Base-by-base conservation (phyloP, 2,113 vertebrate genomes). In the Syngnathoides biaculeatus region DNA sequence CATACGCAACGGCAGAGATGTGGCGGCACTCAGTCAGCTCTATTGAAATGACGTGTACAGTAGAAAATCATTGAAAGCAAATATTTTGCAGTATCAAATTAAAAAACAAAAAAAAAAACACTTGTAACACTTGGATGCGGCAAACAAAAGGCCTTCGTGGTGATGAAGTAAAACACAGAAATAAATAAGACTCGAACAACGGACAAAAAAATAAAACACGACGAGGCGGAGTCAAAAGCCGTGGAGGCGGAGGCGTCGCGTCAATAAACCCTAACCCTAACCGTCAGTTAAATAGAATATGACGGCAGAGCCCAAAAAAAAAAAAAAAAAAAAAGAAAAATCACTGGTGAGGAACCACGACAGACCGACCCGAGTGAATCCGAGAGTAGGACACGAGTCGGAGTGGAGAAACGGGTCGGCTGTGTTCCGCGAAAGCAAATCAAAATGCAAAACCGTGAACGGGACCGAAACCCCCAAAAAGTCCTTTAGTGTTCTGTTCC, bases 11-110 rank as follows among this genome's bases (percentile, higher is more conserved):
- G 45, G 3, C 45, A 48, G 45, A 48, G 3, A 27, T 3, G 26
- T 30, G 14, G 26, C 5, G 15, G 15, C 48, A 59, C 13, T n/a
- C 60, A 12, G 40, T 0, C 35, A 64, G 66, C 11, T 68, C 60
- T 69, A 67, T 69, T 79, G 42, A 69, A 78, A 65, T 63, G 10
- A 30, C 42, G 65, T 14, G 68, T 45, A 71, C 62, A 62, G 45
- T 59, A 65, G 0, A 68, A 66, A 50, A 24, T 12, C 11, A 2
- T 20, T 35, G 26, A 13, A 48, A 50, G 48, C 26, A 48, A 50
- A 65, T 4, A 3, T 42, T 35, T 7, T 5, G 12, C 1, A 4
- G 26, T 26, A 8, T 43, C 40, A 27, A 20, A 42, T 22, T n/a
- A n/a, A n/a, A n/a, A n/a, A n/a, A n/a, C n/a, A n/a, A n/a, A n/a